phyloP scores from a whole-genome alignment of 2,113 vertebrate genomes.

The Campylomormyrus numenius region DNA sequence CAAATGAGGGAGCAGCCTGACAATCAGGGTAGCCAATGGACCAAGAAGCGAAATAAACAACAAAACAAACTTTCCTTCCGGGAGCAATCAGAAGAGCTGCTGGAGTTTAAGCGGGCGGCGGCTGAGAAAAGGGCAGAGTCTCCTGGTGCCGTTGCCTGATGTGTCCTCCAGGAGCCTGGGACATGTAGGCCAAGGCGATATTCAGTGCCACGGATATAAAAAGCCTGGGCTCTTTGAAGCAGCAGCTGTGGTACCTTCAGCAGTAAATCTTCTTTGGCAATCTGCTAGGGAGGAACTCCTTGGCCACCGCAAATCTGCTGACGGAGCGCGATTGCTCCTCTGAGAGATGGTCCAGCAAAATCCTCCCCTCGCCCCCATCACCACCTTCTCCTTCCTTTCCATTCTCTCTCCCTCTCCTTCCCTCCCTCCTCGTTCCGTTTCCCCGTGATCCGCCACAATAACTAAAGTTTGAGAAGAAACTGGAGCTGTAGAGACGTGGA shows the following conservation, averaged over 20 bases:
- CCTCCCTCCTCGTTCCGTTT: constrained; percentile 4
- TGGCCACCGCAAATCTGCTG: constrained; percentile 57
- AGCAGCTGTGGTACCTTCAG: constrained; percentile 56
- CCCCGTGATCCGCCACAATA: constrained; percentile 12
- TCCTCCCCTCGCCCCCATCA: constrained; percentile 17
- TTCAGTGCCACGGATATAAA: constrained; percentile 53
- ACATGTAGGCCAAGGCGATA: constrained; percentile 50
- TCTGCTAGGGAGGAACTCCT: constrained; percentile 55
- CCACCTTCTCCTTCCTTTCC: not conserved
- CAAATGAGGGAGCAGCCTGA: not conserved
- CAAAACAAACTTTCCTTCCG: not conserved
- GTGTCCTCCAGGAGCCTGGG: constrained; percentile 35
- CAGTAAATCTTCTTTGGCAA: constrained; percentile 63
- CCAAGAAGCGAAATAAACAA: not conserved
- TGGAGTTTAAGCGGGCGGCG: not conserved
- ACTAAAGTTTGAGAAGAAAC: constrained; percentile 29
- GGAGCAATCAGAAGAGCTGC: not conserved
- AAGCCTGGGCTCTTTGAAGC: constrained; percentile 59
- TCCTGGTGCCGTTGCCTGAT: not conserved
- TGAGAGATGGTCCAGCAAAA: constrained; percentile 46
- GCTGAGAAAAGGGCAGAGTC: not conserved
- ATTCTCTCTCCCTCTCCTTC: not conserved
- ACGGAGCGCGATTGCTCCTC: constrained; percentile 46
- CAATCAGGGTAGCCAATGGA: not conserved
- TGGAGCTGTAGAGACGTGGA: constrained; percentile 22